Evolutionary conservation across 2,113 vertebrate species (phyloP), one percentile per base, ranked within the genome.

Genomic region (Glaucidium brasilianum): DNA sequence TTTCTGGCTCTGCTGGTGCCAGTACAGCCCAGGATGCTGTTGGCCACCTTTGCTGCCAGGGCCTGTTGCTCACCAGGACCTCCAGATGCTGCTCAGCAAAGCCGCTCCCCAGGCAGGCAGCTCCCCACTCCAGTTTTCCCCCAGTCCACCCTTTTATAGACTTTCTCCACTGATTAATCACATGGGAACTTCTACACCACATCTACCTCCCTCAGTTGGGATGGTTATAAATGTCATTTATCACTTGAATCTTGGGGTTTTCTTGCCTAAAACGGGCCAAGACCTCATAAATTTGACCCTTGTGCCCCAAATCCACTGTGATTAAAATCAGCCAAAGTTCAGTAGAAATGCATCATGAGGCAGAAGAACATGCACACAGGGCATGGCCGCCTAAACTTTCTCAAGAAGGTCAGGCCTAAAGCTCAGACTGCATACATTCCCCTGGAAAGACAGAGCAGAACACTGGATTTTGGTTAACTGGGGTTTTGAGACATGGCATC

Each of bases 241-340:
- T 41, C 58, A 47, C 12, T 17, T 1, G 0, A 3, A 21, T 63
- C 6, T 34, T 47, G 4, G 74, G 6, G 45, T 35, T 15, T 19
- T 52, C 43, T 50, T 12, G 2, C 50, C 30, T 30, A 71, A 59
- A 80, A 59, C 4, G 2, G 39, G 23, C 50, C 62, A 22, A 37
- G 27, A 10, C 18, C 10, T 43, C 45, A 12, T 22, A 50, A 10
- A 12, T 85, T 68, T 27, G 27, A 12, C 39, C 18, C 19, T 37
- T 49, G 15, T 16, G 35, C 32, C 63, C 32, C 39, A 66, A 55
- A 72, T 39, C 16, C 32, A 10, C 55, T 5, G 19, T 9, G 49
- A 52, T 8, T 30, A 45, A 30, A 32, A 45, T n/a, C 34, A 29
- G 7, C 4, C 11, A 45, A 74, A 63, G 10, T 45, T 47, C 55